A percentile compares a stretch with the other conserved stretches of the same genome.
Conservation (phyloP, 1,140 invertebrate genomes). For the Drosophila seguyi region DNA sequence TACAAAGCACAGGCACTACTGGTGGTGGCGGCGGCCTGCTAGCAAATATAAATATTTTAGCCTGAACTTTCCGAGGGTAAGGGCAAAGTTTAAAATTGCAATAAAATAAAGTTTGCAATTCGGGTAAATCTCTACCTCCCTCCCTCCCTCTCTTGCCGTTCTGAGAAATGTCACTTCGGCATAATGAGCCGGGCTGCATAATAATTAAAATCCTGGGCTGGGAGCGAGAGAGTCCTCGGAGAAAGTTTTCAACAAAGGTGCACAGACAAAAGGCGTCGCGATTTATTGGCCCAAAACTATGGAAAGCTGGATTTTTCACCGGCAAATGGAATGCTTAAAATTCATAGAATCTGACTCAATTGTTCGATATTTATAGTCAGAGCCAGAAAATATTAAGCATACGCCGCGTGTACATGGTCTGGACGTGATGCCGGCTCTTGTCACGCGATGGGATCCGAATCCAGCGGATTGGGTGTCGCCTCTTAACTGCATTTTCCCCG, state of each 20-base stretch:
- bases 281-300: slow-evolving; percentile 54
- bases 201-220: slow-evolving; percentile 61
- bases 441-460: slow-evolving; percentile 29
- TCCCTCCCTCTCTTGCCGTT: neutral
- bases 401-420: slow-evolving; percentile 18
- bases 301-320: slow-evolving; percentile 48
- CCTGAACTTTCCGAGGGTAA: slow-evolving; percentile 67
- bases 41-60: slow-evolving; percentile 65
- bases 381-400: slow-evolving; percentile 32
- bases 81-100: slow-evolving; percentile 81
- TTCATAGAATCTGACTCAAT: slow-evolving; percentile 42
- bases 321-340: slow-evolving; percentile 50
- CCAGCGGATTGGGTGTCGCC: neutral
- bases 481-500: slow-evolving; percentile 18
- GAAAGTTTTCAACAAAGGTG: slow-evolving; percentile 67
- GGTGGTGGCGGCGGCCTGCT: neutral
- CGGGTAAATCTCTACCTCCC: neutral
- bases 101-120: slow-evolving; percentile 79
- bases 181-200: slow-evolving; percentile 69
- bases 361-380: slow-evolving; percentile 37
- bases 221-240: neutral
- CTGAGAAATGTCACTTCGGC: slow-evolving; percentile 66
- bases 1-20: neutral
- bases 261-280: slow-evolving; percentile 54
- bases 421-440: slow-evolving; percentile 40